Evolutionary conservation across 1,140 invertebrate genomes (phyloP).

Genomic region (Stegodyphus mimosarum): DNA sequence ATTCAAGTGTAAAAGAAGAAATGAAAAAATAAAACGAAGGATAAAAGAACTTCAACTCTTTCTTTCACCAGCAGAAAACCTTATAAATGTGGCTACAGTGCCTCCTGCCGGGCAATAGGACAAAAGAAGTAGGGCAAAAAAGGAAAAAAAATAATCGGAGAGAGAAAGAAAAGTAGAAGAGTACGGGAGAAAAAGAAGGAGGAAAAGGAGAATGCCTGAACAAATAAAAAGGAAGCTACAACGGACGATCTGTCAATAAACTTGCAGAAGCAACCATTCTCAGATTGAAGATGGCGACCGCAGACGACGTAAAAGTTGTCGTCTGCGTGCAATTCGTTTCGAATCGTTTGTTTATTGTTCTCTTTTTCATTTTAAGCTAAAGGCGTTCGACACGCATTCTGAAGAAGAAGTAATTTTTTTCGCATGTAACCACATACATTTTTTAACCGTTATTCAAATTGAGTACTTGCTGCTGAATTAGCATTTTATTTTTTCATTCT

Average conservation of each 20-base stretch:
- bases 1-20: no score
- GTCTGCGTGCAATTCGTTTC: slow-evolving; percentile 4
- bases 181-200: neutral
- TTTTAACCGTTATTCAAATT: no score
- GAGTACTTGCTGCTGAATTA: no score
- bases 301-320: slow-evolving; percentile 18
- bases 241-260: slow-evolving; percentile 25
- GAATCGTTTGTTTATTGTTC: slow-evolving; percentile 36
- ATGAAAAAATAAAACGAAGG: no score
- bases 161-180: neutral
- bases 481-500: no score
- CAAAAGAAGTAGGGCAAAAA: slow-evolving; percentile 21
- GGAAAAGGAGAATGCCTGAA: neutral
- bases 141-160: neutral
- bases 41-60: neutral
- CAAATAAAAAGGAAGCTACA: neutral
- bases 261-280: slow-evolving; percentile 14
- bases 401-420: no score
- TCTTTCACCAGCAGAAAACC: slow-evolving; percentile 1
- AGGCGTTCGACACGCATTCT: no score
- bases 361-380: neutral
- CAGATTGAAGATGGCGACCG: slow-evolving; percentile 35
- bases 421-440: no score
- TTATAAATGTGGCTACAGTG: slow-evolving; percentile 11
- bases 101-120: neutral